Percentiles rank a stretch among this genome's conserved stretches.
Evolutionary conservation across 1,140 invertebrate genomes (phyloP).

Genomic region (Anastrepha obliqua): DNA sequence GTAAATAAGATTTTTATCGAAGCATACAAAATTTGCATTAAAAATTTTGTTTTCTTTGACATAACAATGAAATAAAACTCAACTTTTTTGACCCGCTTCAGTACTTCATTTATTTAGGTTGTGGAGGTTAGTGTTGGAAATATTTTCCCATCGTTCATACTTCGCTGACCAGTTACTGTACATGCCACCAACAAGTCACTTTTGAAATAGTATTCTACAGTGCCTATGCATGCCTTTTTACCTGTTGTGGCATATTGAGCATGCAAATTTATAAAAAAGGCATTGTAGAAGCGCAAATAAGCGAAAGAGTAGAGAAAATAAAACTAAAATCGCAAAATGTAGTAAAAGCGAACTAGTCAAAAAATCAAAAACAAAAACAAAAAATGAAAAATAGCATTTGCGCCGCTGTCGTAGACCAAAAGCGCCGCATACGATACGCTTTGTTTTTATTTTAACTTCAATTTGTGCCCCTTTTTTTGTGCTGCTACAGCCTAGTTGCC

Average conservation of each 20-base stretch:
- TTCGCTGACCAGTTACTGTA: not conserved
- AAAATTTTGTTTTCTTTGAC: too few species aligned
- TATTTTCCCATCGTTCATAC: too few species aligned
- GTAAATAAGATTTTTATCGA: too few species aligned
- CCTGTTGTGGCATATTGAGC: not conserved
- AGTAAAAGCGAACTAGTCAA: not conserved
- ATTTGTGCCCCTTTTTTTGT: not conserved
- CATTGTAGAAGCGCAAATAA: not conserved
- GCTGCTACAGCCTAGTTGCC: not conserved
- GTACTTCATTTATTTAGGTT: too few species aligned
- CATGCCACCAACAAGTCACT: too few species aligned
- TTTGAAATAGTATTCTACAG: not conserved
- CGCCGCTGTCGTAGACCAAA: not conserved
- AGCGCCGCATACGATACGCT: not conserved
- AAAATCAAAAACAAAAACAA: not conserved
- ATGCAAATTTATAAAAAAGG: constrained; percentile 24
- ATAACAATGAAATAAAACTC: too few species aligned
- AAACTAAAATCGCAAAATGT: not conserved
- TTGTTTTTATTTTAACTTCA: not conserved
- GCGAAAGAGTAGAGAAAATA: not conserved
- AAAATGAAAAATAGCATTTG: not conserved
- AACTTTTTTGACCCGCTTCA: too few species aligned
- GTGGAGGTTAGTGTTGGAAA: too few species aligned
- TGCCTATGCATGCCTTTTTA: not conserved
- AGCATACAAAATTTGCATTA: too few species aligned